phyloP scores from a whole-genome alignment of 2,797 vertebrate genomes.

The Kryptopterus vitreolus region DNA sequence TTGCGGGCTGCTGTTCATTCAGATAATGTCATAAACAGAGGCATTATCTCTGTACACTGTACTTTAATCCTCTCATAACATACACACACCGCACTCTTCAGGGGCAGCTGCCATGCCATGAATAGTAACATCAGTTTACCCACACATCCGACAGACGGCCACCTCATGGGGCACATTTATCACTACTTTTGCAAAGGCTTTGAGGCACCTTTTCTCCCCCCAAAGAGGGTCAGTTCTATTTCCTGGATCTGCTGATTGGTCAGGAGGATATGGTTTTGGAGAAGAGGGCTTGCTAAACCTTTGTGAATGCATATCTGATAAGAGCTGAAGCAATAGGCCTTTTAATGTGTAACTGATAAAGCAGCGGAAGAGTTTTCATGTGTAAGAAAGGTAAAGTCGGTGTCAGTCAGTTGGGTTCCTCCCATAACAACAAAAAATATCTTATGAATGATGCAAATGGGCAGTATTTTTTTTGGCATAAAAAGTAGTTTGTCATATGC shows the following conservation, averaged over 20 bases:
- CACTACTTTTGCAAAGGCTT: not conserved
- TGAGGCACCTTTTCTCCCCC: not conserved
- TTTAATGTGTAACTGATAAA: not conserved
- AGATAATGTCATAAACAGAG: conserved; percentile 39
- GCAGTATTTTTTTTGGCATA: too few relatives aligned
- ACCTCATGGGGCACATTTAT: not conserved
- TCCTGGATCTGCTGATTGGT: not conserved
- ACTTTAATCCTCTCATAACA: conserved; percentile 48
- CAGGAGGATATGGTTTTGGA: not conserved
- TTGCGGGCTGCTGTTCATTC: conserved; percentile 38
- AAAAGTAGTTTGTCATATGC: too few relatives aligned
- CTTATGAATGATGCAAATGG: too few relatives aligned
- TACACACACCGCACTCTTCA: not conserved
- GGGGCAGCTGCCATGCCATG: conserved; percentile 42
- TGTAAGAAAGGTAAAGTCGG: not conserved
- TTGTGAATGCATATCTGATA: not conserved
- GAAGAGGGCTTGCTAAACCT: not conserved
- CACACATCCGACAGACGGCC: not conserved
- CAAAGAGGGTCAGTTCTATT: not conserved
- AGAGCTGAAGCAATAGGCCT: not conserved
- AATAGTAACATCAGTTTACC: conserved; percentile 42
- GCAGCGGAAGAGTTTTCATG: not conserved
- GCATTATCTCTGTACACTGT: conserved; percentile 21
- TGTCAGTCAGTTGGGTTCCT: too few relatives aligned
- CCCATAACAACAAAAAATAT: too few relatives aligned